Evolutionary conservation across 2,797 vertebrate genomes (phyloP).

Genomic region (Pseudotriccus pelzelni): DNA sequence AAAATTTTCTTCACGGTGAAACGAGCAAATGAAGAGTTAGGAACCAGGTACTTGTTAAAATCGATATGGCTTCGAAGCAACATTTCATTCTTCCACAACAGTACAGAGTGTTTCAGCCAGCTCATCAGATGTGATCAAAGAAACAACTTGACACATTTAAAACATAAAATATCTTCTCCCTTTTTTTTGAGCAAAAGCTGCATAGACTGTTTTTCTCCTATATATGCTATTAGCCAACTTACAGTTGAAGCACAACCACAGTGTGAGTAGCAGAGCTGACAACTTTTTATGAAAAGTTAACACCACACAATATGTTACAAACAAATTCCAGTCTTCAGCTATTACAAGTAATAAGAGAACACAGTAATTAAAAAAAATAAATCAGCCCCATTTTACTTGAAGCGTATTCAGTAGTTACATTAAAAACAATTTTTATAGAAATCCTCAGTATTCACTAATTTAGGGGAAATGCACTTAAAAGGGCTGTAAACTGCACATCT

Average conservation of each 20-base stretch:
- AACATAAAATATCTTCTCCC: neutral
- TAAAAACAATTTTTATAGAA: constrained; percentile 40
- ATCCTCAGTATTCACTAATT: constrained; percentile 11
- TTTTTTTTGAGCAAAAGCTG: neutral
- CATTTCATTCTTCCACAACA: neutral
- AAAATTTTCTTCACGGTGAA: neutral
- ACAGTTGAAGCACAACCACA: constrained; percentile 32
- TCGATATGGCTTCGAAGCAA: neutral
- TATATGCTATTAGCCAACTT: neutral
- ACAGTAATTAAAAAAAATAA: constrained; percentile 23
- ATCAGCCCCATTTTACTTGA: constrained; percentile 37
- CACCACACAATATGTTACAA: constrained; percentile 5
- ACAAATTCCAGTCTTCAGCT: constrained; percentile 46
- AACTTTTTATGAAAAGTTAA: constrained; percentile 54
- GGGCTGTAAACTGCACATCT: neutral
- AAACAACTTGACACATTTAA: neutral
- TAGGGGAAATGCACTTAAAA: constrained; percentile 48
- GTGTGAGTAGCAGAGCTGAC: constrained; percentile 15
- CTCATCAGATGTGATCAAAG: constrained; percentile 15
- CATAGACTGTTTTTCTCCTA: neutral
- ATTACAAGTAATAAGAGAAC: constrained; percentile 49
- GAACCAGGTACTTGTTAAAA: constrained; percentile 13
- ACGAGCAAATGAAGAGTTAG: neutral
- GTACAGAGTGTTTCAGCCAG: neutral
- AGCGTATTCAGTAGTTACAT: constrained; percentile 10